Conservation (phyloP, 2,113 vertebrate species). For the Ornithorhynchus anatinus region DNA sequence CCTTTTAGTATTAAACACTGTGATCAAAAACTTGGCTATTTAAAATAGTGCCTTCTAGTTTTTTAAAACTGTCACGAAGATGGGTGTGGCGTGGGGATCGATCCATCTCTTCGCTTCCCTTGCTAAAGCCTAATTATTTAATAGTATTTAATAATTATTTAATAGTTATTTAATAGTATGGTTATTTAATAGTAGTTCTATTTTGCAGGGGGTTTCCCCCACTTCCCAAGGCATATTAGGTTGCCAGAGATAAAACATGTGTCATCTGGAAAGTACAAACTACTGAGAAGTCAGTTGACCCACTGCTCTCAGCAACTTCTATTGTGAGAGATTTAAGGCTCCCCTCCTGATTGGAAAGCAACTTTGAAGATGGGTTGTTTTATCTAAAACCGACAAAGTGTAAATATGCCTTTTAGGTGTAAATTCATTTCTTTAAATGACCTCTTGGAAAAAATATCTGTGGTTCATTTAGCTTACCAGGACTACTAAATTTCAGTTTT, state of each 20-base stretch:
- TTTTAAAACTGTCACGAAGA: constrained; percentile 27
- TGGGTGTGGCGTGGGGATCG: constrained; percentile 35
- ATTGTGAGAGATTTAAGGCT: no score
- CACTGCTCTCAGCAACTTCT: no score
- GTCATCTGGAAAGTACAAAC: background rate
- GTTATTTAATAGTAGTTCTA: constrained; percentile 4
- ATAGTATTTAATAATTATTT: no score
- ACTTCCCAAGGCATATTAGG: background rate
- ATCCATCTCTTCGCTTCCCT: constrained; percentile 36
- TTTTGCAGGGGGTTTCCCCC: no score
- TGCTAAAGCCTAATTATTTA: background rate
- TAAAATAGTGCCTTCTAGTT: constrained; percentile 55
- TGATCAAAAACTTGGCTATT: constrained; percentile 46
- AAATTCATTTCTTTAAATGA: no score
- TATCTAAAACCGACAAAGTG: no score
- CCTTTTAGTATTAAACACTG: constrained; percentile 44
- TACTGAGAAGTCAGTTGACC: background rate
- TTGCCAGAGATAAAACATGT: constrained; percentile 8
- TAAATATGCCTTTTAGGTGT: no score
- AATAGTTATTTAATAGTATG: background rate
- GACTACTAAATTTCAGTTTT: background rate
- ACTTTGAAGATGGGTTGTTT: no score
- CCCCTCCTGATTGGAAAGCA: no score
- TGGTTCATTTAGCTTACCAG: background rate
- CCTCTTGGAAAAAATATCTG: background rate